phyloP scores from a whole-genome alignment of 1,140 invertebrate species.

The Antheraea mylitta region DNA sequence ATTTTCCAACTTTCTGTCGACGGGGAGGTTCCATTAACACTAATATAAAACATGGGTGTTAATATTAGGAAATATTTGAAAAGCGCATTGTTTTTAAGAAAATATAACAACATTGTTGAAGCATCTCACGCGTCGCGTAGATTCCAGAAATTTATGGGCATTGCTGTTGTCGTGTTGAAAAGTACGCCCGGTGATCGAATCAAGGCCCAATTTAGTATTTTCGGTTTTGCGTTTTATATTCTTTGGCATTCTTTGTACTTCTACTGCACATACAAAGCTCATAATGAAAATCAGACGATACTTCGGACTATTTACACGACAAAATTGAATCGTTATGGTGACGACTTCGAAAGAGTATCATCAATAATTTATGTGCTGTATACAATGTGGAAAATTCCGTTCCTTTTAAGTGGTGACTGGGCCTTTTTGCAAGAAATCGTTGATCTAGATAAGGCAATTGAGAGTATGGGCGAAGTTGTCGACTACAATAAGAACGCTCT shows the following conservation, averaged over 20 bases:
- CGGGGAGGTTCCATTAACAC: background rate
- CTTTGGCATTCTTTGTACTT: slow-evolving; percentile 40
- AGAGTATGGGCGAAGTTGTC: slow-evolving; percentile 33
- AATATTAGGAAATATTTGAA: background rate
- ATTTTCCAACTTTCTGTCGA: background rate
- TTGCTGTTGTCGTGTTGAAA: slow-evolving; percentile 25
- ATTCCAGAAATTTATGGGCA: slow-evolving; percentile 28
- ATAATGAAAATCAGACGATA: slow-evolving; percentile 42
- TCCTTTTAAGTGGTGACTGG: slow-evolving; percentile 31
- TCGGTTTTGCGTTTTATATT: slow-evolving; percentile 11
- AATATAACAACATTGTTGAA: slow-evolving; percentile 34
- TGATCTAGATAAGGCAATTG: slow-evolving; percentile 39
- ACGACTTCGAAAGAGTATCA: slow-evolving; percentile 43
- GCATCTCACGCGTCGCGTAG: slow-evolving; percentile 20
- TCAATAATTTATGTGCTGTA: slow-evolving; percentile 38
- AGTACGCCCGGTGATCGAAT: slow-evolving; percentile 13
- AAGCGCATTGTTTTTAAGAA: background rate
- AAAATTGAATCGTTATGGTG: slow-evolving; percentile 52
- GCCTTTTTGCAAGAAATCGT: slow-evolving; percentile 34
- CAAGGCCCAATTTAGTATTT: slow-evolving; percentile 1
- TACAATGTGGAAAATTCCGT: slow-evolving; percentile 50
- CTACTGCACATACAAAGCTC: slow-evolving; percentile 37
- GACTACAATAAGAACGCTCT: slow-evolving; percentile 31
- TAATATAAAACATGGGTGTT: background rate
- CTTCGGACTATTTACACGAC: slow-evolving; percentile 47